phyloP scores from a whole-genome alignment of 2,797 vertebrate species.

The Propithecus perrieri region DNA sequence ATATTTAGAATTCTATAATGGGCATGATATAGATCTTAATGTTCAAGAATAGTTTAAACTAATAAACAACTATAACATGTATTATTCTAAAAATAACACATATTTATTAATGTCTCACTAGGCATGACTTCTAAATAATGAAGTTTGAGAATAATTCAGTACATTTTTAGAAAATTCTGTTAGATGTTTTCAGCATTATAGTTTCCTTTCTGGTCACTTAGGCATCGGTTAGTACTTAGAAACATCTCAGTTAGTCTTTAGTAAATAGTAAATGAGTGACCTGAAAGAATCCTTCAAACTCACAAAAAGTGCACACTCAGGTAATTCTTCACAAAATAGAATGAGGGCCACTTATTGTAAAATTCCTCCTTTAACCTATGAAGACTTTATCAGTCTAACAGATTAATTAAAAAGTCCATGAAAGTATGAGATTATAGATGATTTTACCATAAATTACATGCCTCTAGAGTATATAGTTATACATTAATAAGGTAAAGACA shows the following conservation, averaged over 20 bases:
- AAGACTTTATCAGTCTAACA: slow-evolving; percentile 27
- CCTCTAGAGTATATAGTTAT: neutral
- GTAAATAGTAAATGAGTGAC: slow-evolving; percentile 5
- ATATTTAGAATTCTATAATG: slow-evolving; percentile 29
- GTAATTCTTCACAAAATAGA: slow-evolving; percentile 14
- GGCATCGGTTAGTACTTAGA: neutral
- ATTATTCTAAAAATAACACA: slow-evolving; percentile 42
- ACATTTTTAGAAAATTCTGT: neutral
- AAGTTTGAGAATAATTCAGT: slow-evolving; percentile 28
- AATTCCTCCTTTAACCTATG: neutral
- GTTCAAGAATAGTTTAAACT: slow-evolving; percentile 28
- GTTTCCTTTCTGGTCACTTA: slow-evolving; percentile 55
- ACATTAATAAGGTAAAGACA: neutral
- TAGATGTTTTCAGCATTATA: slow-evolving; percentile 32
- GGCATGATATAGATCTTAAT: neutral
- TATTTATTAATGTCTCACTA: slow-evolving; percentile 7
- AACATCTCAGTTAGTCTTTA: slow-evolving; percentile 6
- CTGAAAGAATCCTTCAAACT: slow-evolving; percentile 21
- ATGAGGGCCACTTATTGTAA: neutral
- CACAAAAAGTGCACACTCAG: neutral
- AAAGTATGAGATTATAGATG: neutral
- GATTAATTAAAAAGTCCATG: slow-evolving; percentile 12
- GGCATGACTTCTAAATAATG: slow-evolving; percentile 14
- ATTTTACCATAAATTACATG: slow-evolving; percentile 21
- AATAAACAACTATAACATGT: slow-evolving; percentile 26